Conservation (phyloP, 2,113 vertebrate genomes). For the Callipepla californica region DNA sequence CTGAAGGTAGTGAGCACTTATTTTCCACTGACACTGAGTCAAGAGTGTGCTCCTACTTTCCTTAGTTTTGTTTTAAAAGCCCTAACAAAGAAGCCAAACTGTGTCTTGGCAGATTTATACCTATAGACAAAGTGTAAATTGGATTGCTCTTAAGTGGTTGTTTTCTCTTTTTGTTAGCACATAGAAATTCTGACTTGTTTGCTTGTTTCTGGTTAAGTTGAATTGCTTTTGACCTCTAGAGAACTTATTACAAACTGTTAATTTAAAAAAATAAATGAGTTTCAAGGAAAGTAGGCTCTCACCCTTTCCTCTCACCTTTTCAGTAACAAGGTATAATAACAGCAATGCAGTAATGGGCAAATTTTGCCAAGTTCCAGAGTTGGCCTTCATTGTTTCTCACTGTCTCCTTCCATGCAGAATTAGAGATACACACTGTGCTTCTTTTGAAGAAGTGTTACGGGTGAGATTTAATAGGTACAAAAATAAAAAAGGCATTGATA, state of each 20-base stretch:
- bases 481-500: not conserved
- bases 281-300: not conserved
- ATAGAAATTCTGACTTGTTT: not conserved
- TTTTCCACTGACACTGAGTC: not conserved
- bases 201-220: not conserved
- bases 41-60: not conserved
- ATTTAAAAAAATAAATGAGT: not conserved
- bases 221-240: not conserved
- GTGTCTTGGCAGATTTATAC: not conserved
- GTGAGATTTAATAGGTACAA: conserved; percentile 6
- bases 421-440: not conserved
- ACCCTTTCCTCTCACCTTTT: not conserved
- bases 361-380: not conserved
- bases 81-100: not conserved
- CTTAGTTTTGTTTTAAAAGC: not conserved
- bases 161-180: not conserved
- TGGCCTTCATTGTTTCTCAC: not conserved
- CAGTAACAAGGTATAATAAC: not conserved
- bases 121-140: not conserved
- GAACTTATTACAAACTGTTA: not conserved
- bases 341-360: not conserved
- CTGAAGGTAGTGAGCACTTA: not conserved
- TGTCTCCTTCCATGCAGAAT: not conserved
- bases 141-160: not conserved
- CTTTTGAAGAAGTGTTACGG: not conserved